These are phyloP conservation scores for Agrotis puta DNA, from an alignment of 2,888 invertebrate species.

Conservation along the genomic window DNA sequence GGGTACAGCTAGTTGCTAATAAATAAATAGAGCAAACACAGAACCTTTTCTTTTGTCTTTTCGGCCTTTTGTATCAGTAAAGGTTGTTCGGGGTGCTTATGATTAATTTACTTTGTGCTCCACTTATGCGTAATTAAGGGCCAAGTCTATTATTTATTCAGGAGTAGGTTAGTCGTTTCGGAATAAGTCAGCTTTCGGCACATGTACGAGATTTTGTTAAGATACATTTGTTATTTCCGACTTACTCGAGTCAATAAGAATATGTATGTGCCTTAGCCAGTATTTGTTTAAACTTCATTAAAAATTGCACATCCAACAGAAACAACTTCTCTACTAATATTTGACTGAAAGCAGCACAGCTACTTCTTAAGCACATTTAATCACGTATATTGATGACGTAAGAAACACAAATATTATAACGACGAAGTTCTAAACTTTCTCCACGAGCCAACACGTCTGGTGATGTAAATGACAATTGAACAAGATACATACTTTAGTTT, in stretches of 20 bases:
- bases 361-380: conserved; percentile 58
- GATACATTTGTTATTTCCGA: conserved; percentile 1
- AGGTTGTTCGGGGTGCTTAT: conserved; percentile 28
- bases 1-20: too few relatives aligned
- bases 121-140: conserved; percentile 19
- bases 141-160: conserved; percentile 27
- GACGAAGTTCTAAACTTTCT: conserved; percentile 58
- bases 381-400: conserved; percentile 65
- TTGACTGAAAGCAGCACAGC: conserved; percentile 41
- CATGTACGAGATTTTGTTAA: neutral
- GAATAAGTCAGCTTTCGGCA: conserved; percentile 13
- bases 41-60: conserved; percentile 46
- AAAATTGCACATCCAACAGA: conserved; percentile 5
- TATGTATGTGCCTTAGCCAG: neutral
- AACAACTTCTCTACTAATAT: conserved; percentile 11
- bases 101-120: conserved; percentile 33
- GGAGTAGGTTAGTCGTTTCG: conserved; percentile 1
- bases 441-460: conserved; percentile 57
- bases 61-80: conserved; percentile 47
- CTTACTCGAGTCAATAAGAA: neutral
- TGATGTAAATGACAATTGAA: conserved; percentile 63
- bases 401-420: conserved; percentile 58
- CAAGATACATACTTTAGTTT: conserved; percentile 26
- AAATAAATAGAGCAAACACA: conserved; percentile 23
- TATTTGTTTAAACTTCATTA: conserved; percentile 4